Base-by-base conservation (phyloP, 2,113 vertebrate genomes). In the Buteo buteo region DNA sequence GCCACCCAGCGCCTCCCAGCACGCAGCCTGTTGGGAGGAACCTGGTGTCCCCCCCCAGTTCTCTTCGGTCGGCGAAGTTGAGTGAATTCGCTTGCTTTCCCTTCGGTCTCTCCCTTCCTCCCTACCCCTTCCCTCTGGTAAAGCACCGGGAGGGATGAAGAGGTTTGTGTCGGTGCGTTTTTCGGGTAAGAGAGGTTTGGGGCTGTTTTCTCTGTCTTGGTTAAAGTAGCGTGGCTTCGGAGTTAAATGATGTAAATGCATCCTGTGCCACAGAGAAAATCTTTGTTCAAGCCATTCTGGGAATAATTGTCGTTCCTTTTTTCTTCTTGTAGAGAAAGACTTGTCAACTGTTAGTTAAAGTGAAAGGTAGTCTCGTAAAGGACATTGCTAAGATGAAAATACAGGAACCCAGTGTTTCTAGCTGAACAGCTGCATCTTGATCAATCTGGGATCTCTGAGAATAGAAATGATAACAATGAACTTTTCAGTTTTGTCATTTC, bases 121-220 rank as follows among this genome's bases (percentile, higher is more conserved):
- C 16, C 20, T 42, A 19, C 13, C 3, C 0, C 0, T 42, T 52
- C 18, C 24, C 19, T 49, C 21, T 21, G 2, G 4, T 40, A 81
- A 91, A 61, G 24, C 42, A 54, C 32, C 0, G 0, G 34, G 34
- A 88, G 36, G 70, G 25, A 49, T 16, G 20, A 34, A 42, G 57
- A 71, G 54, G 28, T 78, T 70, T 74, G 21, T 40, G 13, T 38
- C 36, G 29, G 14, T 74, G 72, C 0, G 0, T 24, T 79, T 81
- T 81, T 55, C 7, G 9, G 18, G 16, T 36, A 29, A 66, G 29
- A 61, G 8, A n/a, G 32, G 12, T 83, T 66, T 42, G 22, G 18
- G 8, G 17, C 28, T 64, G 72, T 86, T 93, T 90, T 65, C 42
- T 80, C 20, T 19, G 11, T 79, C 31, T 80, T 36, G 17, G 16